These are phyloP conservation scores for Catalaphyllia jardinei DNA, from an alignment of 64 coral and sea anemone genomes.

Conservation along the genomic window DNA sequence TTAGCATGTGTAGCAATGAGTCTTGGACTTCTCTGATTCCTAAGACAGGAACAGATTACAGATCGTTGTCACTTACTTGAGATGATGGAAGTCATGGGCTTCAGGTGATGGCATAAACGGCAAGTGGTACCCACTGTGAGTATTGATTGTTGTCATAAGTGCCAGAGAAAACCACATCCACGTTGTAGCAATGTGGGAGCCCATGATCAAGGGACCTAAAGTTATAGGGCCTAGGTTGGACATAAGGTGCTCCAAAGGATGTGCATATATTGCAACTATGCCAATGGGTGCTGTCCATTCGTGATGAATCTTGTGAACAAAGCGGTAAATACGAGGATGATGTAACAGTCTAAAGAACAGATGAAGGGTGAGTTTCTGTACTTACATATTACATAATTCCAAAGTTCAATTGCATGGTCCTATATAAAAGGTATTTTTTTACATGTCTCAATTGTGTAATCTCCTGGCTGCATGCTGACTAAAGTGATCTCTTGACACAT, in stretches of 20 bases:
- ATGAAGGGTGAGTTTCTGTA: neutral
- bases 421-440: too few relatives aligned
- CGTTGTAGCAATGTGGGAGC: conserved; percentile 89
- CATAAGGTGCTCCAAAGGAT: conserved; percentile 90
- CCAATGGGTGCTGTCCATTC: conserved; percentile 97
- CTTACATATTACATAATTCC: too few relatives aligned
- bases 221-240: conserved; percentile 85
- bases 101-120: conserved; percentile 95
- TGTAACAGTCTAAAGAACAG: conserved; percentile 70
- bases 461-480: neutral
- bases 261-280: conserved; percentile 78
- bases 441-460: neutral
- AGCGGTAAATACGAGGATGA: conserved; percentile 92
- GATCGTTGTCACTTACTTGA: conserved; percentile 67
- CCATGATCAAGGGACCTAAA: conserved; percentile 90
- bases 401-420: too few relatives aligned
- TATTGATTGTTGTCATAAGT: conserved; percentile 73
- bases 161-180: conserved; percentile 98
- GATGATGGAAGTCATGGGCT: conserved; percentile 98
- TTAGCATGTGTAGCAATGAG: too few relatives aligned
- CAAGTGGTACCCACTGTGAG: conserved; percentile 94
- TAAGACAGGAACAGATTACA: neutral
- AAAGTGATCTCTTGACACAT: neutral
- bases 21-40: too few relatives aligned
- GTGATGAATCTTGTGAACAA: conserved; percentile 91